Evolutionary conservation across 2,888 invertebrate species (phyloP).

Genomic region (Tryphoninae sp.): DNA sequence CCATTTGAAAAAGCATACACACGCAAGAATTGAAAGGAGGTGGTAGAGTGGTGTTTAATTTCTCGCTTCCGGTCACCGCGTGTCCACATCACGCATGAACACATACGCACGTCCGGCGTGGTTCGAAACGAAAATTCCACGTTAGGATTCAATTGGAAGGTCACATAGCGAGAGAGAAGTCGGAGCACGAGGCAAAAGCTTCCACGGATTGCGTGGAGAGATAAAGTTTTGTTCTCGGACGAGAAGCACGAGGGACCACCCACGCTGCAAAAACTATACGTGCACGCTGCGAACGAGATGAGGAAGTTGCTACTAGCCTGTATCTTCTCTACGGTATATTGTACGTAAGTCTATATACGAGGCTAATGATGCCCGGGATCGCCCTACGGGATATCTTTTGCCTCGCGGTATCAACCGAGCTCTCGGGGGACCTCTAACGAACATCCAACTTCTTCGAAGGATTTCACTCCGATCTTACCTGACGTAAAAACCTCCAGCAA

Average conservation of each 20-base stretch:
- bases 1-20: background rate
- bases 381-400: background rate
- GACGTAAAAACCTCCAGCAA: background rate
- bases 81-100: slow-evolving; percentile 30
- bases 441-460: background rate
- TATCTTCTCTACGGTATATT: background rate
- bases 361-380: background rate
- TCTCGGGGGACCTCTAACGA: slow-evolving; percentile 11
- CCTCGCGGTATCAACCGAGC: background rate
- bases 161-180: slow-evolving; percentile 47
- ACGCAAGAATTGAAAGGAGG: slow-evolving; percentile 35
- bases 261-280: slow-evolving; percentile 20
- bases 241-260: slow-evolving; percentile 46
- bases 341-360: background rate
- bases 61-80: slow-evolving; percentile 65
- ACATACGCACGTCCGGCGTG: slow-evolving; percentile 34
- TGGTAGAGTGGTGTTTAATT: slow-evolving; percentile 63
- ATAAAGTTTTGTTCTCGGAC: background rate
- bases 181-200: slow-evolving; percentile 31
- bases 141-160: slow-evolving; percentile 66
- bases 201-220: slow-evolving; percentile 59
- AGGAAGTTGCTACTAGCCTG: slow-evolving; percentile 41
- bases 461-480: background rate
- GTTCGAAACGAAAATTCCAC: slow-evolving; percentile 57
- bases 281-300: slow-evolving; percentile 44